A percentile compares a stretch with the other conserved stretches of the same genome.
Evolutionary conservation across 2,888 invertebrate genomes (phyloP).

Genomic region (Habrosyne pyritoides): DNA sequence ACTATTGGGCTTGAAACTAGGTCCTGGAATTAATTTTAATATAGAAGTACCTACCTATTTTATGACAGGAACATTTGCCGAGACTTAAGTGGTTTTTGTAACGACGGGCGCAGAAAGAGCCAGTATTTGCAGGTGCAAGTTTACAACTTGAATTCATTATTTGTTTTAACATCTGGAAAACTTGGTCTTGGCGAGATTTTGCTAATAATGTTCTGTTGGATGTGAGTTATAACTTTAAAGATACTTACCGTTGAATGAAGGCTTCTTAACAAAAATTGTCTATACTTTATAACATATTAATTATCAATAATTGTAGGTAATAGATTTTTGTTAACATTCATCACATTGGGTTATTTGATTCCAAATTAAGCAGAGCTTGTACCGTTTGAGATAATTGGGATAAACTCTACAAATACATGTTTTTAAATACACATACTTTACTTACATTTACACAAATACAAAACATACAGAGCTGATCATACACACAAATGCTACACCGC

Average conservation of each 20-base stretch:
- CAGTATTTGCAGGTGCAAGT: conserved; percentile 23
- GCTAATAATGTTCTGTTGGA: neutral
- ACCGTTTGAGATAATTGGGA: no score
- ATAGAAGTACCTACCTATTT: conserved; percentile 8
- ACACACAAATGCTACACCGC: no score
- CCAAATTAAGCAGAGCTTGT: no score
- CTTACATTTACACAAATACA: no score
- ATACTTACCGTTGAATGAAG: neutral
- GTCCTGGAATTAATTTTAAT: conserved; percentile 2
- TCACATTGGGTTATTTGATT: no score
- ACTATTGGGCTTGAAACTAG: conserved; percentile 11
- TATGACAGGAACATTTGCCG: conserved; percentile 21
- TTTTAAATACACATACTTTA: no score
- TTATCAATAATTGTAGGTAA: no score
- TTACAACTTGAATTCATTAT: conserved; percentile 24
- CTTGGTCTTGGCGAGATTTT: conserved; percentile 10
- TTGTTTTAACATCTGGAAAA: conserved; percentile 26
- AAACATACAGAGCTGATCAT: no score
- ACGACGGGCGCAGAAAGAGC: conserved; percentile 11
- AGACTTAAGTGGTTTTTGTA: conserved; percentile 27
- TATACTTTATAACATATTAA: no score
- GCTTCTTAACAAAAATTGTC: no score
- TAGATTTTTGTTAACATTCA: no score
- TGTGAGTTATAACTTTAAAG: neutral
- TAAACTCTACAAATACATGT: no score